Evolutionary conservation across 1,140 invertebrate genomes (phyloP).

Genomic region (Bradysia coprophila): DNA sequence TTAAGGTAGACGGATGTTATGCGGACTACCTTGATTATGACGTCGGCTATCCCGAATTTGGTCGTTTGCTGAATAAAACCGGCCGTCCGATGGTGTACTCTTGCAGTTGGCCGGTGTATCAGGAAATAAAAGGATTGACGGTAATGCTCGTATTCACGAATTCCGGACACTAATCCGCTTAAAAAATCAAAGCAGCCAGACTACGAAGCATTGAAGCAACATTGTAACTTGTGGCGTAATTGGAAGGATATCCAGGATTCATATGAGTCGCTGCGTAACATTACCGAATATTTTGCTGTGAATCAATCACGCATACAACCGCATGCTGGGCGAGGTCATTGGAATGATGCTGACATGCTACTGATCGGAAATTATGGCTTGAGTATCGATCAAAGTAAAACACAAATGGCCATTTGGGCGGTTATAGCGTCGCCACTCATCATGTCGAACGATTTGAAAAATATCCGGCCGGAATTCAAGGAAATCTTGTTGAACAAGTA

Average conservation of each 20-base stretch:
- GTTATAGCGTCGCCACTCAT: constrained; percentile 74
- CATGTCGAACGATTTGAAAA: constrained; percentile 69
- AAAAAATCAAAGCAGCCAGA: constrained; percentile 55
- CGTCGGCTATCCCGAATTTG: constrained; percentile 54
- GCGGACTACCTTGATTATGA: constrained; percentile 37
- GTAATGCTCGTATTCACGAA: constrained; percentile 33
- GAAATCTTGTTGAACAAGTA: constrained; percentile 52
- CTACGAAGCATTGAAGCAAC: constrained; percentile 64
- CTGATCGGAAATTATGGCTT: constrained; percentile 76
- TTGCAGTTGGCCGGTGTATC: constrained; percentile 78
- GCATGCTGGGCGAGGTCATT: constrained; percentile 65
- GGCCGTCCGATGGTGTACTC: constrained; percentile 72
- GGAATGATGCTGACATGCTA: constrained; percentile 87
- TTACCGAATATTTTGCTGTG: constrained; percentile 60
- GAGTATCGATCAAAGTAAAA: constrained; percentile 59
- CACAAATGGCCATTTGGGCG: constrained; percentile 84
- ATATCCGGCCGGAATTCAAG: constrained; percentile 49
- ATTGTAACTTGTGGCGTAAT: constrained; percentile 82
- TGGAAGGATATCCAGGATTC: constrained; percentile 73
- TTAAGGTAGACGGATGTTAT: constrained; percentile 80
- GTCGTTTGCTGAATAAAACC: constrained; percentile 51
- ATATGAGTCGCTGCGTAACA: constrained; percentile 47
- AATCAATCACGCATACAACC: constrained; percentile 51
- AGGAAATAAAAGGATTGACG: constrained; percentile 56
- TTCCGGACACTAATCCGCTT: constrained; percentile 5